Percentiles rank a stretch among this genome's conserved stretches.
Conservation (phyloP, 1,140 invertebrate species). For the Pogonomyrmex californicus region DNA sequence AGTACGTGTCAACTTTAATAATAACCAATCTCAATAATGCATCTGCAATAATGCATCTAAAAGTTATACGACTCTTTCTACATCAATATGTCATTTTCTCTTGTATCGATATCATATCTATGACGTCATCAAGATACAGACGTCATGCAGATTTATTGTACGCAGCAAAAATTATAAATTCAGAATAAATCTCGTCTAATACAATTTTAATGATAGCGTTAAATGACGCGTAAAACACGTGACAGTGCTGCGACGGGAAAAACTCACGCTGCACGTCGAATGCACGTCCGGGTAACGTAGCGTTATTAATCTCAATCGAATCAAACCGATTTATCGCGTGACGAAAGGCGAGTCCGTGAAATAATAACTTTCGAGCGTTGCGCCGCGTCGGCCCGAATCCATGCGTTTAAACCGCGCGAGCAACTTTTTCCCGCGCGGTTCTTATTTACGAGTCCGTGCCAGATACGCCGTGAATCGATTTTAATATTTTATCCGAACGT, state of each 20-base stretch:
- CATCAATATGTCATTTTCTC: constrained; percentile 19
- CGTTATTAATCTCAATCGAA: constrained; percentile 32
- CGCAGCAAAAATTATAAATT: constrained; percentile 31
- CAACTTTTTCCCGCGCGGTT: not conserved
- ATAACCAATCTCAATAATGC: not conserved
- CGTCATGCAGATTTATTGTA: not conserved
- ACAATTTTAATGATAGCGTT: constrained; percentile 18
- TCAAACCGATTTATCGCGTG: constrained; percentile 12
- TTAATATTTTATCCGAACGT: constrained; percentile 1
- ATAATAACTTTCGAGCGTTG: not conserved
- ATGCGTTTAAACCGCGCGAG: not conserved
- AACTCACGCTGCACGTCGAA: not conserved
- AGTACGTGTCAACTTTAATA: constrained; percentile 4
- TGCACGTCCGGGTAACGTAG: not conserved
- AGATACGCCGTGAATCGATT: constrained; percentile 5
- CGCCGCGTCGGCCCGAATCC: not conserved
- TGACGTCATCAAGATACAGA: not conserved
- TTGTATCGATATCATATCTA: not conserved
- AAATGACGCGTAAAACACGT: not conserved
- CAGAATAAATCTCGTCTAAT: constrained; percentile 24
- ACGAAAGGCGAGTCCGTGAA: constrained; percentile 7
- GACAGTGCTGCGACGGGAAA: not conserved
- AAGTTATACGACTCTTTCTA: not conserved
- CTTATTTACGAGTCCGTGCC: constrained; percentile 17
- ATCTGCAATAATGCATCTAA: not conserved